Conservation (phyloP, 92 coral and sea anemone genomes). For the Zoanthus solanderi region DNA sequence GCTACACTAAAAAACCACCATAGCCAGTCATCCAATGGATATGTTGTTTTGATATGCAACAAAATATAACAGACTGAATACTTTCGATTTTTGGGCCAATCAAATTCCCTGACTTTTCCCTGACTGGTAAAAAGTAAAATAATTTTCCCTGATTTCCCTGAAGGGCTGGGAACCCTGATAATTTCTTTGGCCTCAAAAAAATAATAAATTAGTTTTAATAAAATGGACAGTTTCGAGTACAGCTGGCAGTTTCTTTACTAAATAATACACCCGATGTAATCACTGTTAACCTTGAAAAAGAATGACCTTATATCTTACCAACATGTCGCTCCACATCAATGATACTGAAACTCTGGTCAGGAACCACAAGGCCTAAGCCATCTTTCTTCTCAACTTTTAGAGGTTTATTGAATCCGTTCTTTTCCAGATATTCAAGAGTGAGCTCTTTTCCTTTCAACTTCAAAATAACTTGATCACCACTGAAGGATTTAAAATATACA, state of each 20-base stretch:
- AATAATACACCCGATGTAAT: background rate
- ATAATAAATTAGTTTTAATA: background rate
- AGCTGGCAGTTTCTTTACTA: background rate
- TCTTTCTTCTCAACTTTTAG: constrained; percentile 80
- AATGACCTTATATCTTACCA: constrained; percentile 67
- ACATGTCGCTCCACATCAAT: constrained; percentile 91
- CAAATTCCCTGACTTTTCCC: too few relatives aligned
- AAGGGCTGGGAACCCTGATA: too few relatives aligned
- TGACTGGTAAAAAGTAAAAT: too few relatives aligned
- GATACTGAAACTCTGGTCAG: constrained; percentile 72
- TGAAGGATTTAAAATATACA: constrained; percentile 5
- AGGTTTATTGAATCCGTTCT: constrained; percentile 87
- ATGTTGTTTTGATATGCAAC: too few relatives aligned
- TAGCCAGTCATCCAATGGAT: too few relatives aligned
- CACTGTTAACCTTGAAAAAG: background rate
- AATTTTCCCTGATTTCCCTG: too few relatives aligned
- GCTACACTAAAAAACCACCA: too few relatives aligned
- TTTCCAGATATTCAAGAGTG: constrained; percentile 78
- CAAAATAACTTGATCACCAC: constrained; percentile 75
- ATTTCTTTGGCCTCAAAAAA: background rate
- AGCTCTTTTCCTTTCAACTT: constrained; percentile 83
- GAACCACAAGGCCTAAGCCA: constrained; percentile 88
- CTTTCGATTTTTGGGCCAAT: too few relatives aligned
- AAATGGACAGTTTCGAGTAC: background rate
- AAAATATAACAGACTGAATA: too few relatives aligned